These are phyloP conservation scores for Drosophila bocki DNA, from an alignment of 1,140 invertebrate species.

Conservation along the genomic window DNA sequence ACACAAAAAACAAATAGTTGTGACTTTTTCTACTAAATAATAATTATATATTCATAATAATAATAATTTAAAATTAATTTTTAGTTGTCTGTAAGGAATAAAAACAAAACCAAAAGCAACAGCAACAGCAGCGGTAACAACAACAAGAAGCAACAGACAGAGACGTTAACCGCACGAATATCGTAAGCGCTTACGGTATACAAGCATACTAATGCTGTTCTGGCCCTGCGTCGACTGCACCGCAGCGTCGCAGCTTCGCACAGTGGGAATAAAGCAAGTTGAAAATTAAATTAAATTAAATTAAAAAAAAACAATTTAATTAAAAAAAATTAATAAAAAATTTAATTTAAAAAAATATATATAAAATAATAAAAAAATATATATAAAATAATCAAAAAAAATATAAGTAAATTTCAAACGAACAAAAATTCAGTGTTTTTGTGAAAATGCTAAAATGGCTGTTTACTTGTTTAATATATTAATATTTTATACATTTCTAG, in stretches of 20 bases:
- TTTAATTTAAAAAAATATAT: too few species aligned
- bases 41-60: too few species aligned
- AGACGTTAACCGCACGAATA: constrained; percentile 7
- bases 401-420: too few species aligned
- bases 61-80: background rate
- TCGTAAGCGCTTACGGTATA: constrained; percentile 5
- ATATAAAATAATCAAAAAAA: too few species aligned
- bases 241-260: background rate
- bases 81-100: background rate
- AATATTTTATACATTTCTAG: too few species aligned
- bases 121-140: background rate
- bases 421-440: too few species aligned
- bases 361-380: too few species aligned
- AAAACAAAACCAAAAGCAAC: constrained; percentile 1
- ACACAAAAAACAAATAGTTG: background rate
- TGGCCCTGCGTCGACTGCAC: constrained; percentile 5
- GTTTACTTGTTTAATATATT: too few species aligned
- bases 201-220: background rate
- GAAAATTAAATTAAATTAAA: too few species aligned
- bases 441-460: too few species aligned
- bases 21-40: background rate
- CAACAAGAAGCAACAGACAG: constrained; percentile 15
- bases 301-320: accelerated
- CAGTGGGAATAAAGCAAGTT: background rate
- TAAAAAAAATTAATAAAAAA: too few species aligned